A percentile compares a stretch with the other conserved stretches of the same genome.
Conservation (phyloP, 1,140 invertebrate genomes). For the Drosophila neocordata region DNA sequence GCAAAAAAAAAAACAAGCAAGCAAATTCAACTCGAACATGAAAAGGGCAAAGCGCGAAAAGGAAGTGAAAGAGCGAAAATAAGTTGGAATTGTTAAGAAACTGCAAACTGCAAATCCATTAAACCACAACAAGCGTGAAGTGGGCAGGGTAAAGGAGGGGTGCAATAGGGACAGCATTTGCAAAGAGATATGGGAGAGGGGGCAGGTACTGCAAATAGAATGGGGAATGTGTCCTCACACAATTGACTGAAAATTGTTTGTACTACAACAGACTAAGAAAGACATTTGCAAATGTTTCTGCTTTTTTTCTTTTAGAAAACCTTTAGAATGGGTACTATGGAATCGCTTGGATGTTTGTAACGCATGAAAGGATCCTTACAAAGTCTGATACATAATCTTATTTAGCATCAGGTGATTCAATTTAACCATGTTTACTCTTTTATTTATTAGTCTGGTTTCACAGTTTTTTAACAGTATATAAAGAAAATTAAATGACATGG, state of each 20-base stretch:
- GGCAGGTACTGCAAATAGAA: slow-evolving; percentile 20
- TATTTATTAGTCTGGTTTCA: too few relatives aligned
- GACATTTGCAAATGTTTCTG: slow-evolving; percentile 54
- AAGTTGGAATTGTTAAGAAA: slow-evolving; percentile 77
- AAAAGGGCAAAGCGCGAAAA: slow-evolving; percentile 74
- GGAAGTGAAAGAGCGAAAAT: slow-evolving; percentile 75
- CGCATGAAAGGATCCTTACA: too few relatives aligned
- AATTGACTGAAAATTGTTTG: slow-evolving; percentile 72
- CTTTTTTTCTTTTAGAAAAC: not conserved
- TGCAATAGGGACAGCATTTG: not conserved
- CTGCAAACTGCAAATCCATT: slow-evolving; percentile 79
- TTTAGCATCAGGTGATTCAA: too few relatives aligned
- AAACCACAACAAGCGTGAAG: slow-evolving; percentile 77
- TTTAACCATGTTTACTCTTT: too few relatives aligned
- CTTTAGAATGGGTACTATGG: not conserved
- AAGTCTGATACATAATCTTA: too few relatives aligned
- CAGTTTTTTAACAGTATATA: too few relatives aligned
- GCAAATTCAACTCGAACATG: slow-evolving; percentile 58
- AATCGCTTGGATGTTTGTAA: not conserved
- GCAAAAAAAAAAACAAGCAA: slow-evolving; percentile 1
- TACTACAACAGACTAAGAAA: slow-evolving; percentile 23
- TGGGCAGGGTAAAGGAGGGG: slow-evolving; percentile 14
- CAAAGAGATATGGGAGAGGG: not conserved
- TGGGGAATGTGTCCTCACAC: slow-evolving; percentile 30
- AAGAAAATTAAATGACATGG: too few relatives aligned